A percentile compares a stretch with the other conserved stretches of the same genome.
Evolutionary conservation across 2,888 invertebrate genomes (phyloP).

Genomic region (Neoascia interrupta): DNA sequence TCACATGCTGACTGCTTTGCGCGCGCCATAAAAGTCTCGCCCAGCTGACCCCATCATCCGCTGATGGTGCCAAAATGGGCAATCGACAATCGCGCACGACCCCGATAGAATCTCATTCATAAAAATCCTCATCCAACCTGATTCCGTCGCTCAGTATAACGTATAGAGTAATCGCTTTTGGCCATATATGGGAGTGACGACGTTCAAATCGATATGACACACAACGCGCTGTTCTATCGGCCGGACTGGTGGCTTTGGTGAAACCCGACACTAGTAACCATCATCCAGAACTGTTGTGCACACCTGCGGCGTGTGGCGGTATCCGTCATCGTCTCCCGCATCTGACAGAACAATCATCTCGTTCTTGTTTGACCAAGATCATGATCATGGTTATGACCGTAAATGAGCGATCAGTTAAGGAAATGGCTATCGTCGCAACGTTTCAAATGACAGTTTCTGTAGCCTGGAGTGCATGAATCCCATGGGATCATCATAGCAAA

Average conservation of each 20-base stretch:
- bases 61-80: constrained; percentile 41
- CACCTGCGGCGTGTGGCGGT: constrained; percentile 32
- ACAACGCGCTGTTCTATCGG: constrained; percentile 34
- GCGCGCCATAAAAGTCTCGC: constrained; percentile 22
- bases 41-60: constrained; percentile 44
- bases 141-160: constrained; percentile 17
- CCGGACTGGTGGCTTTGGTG: constrained; percentile 24
- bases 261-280: constrained; percentile 26
- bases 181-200: constrained; percentile 27
- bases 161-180: constrained; percentile 49
- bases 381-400: constrained; percentile 65
- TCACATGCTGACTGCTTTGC: background rate
- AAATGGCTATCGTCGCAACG: constrained; percentile 38
- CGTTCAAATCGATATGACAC: constrained; percentile 50
- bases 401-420: constrained; percentile 59
- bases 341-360: constrained; percentile 48
- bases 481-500: constrained; percentile 10
- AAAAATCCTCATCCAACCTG: constrained; percentile 25
- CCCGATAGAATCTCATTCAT: constrained; percentile 60
- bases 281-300: constrained; percentile 14
- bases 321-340: constrained; percentile 14
- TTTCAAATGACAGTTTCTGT: constrained; percentile 44
- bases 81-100: constrained; percentile 23
- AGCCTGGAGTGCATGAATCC: constrained; percentile 5
- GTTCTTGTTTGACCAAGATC: constrained; percentile 60